Conservation (phyloP, 2,888 invertebrate species). For the Pollenia labialis region DNA sequence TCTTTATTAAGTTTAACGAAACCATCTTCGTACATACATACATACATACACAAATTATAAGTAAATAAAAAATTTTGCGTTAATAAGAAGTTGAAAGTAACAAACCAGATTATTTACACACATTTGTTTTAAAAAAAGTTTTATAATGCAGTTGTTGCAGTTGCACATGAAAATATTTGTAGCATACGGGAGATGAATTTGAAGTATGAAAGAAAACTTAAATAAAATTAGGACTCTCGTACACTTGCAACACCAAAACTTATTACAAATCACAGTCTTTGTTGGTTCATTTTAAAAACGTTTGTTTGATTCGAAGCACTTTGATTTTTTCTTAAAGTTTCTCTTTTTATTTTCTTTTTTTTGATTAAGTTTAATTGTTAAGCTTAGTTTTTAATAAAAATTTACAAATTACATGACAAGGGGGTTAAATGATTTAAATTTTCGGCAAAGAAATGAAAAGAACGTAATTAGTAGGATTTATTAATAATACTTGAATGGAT, state of each 20-base stretch:
- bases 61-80: constrained; percentile 28
- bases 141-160: neutral
- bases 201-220: neutral
- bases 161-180: neutral
- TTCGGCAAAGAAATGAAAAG: neutral
- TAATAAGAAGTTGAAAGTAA: constrained; percentile 31
- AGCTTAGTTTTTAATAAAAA: constrained; percentile 23
- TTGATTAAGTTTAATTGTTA: constrained; percentile 20
- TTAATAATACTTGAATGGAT: neutral
- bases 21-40: neutral
- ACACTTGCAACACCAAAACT: constrained; percentile 71
- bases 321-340: constrained; percentile 5
- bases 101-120: constrained; percentile 54
- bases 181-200: constrained; percentile 39
- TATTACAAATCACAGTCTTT: constrained; percentile 79
- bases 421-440: constrained; percentile 3
- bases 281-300: constrained; percentile 65
- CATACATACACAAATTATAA: neutral
- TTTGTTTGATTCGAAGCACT: constrained; percentile 23
- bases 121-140: constrained; percentile 3
- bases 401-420: constrained; percentile 25
- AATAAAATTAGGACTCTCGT: constrained; percentile 50
- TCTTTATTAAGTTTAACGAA: constrained; percentile 20
- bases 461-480: constrained; percentile 30
- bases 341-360: constrained; percentile 28